A percentile compares a stretch with the other conserved stretches of the same genome.
Conservation (phyloP, 2,113 vertebrate species). For the Marmota monax region DNA sequence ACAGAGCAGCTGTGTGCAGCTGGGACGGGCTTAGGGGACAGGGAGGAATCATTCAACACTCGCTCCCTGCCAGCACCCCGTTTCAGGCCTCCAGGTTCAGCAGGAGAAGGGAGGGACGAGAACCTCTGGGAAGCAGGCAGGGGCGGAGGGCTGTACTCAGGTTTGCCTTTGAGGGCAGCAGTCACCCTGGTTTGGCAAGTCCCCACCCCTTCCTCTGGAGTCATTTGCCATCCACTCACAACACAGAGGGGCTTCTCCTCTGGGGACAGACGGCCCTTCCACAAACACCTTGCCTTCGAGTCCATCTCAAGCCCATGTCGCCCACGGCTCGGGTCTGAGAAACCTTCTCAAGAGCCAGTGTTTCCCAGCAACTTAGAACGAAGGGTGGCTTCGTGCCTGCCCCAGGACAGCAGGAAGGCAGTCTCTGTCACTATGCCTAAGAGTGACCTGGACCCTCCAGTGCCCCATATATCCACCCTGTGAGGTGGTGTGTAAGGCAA, state of each 20-base stretch:
- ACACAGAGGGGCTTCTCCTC: neutral
- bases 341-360: neutral
- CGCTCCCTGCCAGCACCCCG: neutral
- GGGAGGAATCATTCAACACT: neutral
- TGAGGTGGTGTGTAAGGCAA: neutral
- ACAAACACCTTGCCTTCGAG: neutral
- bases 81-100: neutral
- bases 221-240: neutral
- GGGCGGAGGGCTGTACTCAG: neutral
- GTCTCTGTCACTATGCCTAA: neutral
- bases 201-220: neutral
- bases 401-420: neutral
- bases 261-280: neutral
- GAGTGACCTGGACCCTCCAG: neutral
- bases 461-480: too few species aligned
- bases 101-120: neutral
- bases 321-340: neutral
- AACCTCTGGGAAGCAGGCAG: neutral
- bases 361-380: neutral
- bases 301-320: neutral
- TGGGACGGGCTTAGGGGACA: neutral
- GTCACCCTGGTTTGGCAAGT: neutral
- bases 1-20: neutral
- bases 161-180: neutral
- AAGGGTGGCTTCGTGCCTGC: fast-evolving